Percentiles rank a stretch among this genome's conserved stretches.
phyloP scores from a whole-genome alignment of 1,140 invertebrate genomes.

The Trichoplusia ni region DNA sequence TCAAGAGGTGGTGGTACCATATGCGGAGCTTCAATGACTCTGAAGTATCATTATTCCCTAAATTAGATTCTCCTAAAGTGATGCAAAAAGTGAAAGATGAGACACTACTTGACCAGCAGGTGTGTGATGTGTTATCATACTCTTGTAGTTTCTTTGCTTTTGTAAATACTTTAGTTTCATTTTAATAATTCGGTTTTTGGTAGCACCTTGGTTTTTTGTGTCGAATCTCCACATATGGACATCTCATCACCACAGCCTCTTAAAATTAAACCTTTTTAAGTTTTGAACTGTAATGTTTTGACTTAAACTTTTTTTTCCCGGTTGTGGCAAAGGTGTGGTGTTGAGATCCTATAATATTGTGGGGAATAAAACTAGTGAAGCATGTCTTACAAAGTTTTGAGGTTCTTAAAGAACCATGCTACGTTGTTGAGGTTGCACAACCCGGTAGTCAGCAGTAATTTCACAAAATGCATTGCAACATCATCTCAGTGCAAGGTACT shows the following conservation, averaged over 20 bases:
- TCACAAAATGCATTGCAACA: slow-evolving; percentile 71
- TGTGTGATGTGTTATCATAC: slow-evolving; percentile 52
- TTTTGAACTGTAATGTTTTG: neutral
- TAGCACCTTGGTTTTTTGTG: neutral
- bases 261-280: neutral
- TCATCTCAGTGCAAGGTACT: slow-evolving; percentile 71
- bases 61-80: slow-evolving; percentile 45
- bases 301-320: slow-evolving; percentile 56
- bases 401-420: slow-evolving; percentile 53
- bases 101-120: slow-evolving; percentile 66
- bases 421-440: slow-evolving; percentile 55
- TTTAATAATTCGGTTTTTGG: slow-evolving; percentile 3
- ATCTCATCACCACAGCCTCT: slow-evolving; percentile 56
- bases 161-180: neutral
- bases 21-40: slow-evolving; percentile 82
- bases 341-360: slow-evolving; percentile 64
- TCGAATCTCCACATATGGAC: slow-evolving; percentile 72
- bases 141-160: slow-evolving; percentile 30
- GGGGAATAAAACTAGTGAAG: slow-evolving; percentile 47
- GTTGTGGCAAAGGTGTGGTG: slow-evolving; percentile 61
- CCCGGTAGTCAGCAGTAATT: slow-evolving; percentile 45
- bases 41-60: slow-evolving; percentile 77
- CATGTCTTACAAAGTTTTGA: slow-evolving; percentile 62
- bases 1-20: slow-evolving; percentile 84
- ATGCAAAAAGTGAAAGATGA: slow-evolving; percentile 50